A percentile compares a stretch with the other conserved stretches of the same genome.
Evolutionary conservation across 1,140 invertebrate genomes (phyloP).

Genomic region (Zaprionus gabonicus): DNA sequence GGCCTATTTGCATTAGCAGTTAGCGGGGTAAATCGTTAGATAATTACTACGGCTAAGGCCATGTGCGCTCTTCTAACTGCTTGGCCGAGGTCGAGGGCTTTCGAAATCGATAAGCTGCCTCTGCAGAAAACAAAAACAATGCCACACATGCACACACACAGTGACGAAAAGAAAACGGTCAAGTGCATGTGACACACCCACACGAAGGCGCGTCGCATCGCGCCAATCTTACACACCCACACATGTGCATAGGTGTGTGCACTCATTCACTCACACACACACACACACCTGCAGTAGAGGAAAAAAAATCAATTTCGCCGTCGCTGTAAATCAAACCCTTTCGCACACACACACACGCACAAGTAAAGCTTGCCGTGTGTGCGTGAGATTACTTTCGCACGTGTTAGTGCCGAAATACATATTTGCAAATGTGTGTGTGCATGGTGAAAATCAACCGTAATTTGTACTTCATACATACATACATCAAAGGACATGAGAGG

Average conservation of each 20-base stretch:
- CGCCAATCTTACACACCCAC: conserved; percentile 22
- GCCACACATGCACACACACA: neutral
- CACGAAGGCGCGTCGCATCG: conserved; percentile 8
- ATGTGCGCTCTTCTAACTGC: conserved; percentile 1
- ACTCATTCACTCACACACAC: neutral
- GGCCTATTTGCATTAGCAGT: neutral
- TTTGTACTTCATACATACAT: conserved; percentile 65
- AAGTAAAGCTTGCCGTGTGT: conserved; percentile 8
- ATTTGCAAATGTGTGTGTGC: conserved; percentile 23
- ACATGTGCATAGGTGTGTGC: neutral
- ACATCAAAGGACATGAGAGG: conserved; percentile 91
- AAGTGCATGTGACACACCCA: conserved; percentile 55
- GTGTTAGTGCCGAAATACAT: conserved; percentile 28
- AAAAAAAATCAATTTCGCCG: neutral
- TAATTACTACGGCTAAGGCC: conserved; percentile 17
- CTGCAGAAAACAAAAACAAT: conserved; percentile 16
- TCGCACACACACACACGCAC: conserved; percentile 1
- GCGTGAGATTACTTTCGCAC: conserved; percentile 20
- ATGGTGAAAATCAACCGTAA: conserved; percentile 6
- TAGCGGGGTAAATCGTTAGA: conserved; percentile 4
- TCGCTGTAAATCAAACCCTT: conserved; percentile 37
- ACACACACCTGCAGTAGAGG: neutral
- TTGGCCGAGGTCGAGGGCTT: conserved; percentile 3
- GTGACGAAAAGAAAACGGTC: conserved; percentile 41
- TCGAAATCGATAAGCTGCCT: conserved; percentile 5